phyloP scores from a whole-genome alignment of 92 coral and sea anemone genomes.

The Siderastrea radians region DNA sequence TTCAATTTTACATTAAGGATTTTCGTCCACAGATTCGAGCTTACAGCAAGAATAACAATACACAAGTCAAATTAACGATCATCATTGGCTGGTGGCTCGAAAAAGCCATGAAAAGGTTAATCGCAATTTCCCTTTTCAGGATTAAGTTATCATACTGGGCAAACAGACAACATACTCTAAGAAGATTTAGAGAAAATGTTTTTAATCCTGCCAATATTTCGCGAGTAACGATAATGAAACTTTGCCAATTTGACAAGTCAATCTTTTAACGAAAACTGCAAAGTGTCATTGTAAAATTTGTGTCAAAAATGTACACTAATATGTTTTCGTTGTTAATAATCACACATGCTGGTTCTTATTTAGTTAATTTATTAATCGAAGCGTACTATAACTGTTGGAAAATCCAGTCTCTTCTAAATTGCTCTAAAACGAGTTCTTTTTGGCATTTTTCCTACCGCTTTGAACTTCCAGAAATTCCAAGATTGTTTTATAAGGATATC shows the following conservation, averaged over 20 bases:
- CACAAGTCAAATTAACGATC: too few species aligned
- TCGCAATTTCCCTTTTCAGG: background rate
- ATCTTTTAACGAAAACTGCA: background rate
- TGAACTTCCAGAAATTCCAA: background rate
- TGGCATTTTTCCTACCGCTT: background rate
- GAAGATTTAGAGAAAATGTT: too few species aligned
- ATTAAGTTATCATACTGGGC: background rate
- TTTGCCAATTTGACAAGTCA: background rate
- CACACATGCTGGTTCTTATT: too few species aligned
- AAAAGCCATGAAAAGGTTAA: background rate
- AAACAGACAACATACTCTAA: background rate
- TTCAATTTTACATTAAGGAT: too few species aligned
- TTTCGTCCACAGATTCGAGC: too few species aligned
- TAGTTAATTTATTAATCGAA: too few species aligned
- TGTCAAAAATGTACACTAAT: too few species aligned
- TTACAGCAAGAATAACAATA: too few species aligned
- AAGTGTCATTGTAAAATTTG: too few species aligned
- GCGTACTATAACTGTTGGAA: background rate
- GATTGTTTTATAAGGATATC: background rate
- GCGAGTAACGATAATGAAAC: background rate
- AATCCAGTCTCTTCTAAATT: background rate
- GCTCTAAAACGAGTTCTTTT: background rate
- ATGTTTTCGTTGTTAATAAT: too few species aligned
- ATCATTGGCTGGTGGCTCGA: too few species aligned
- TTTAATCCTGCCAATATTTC: too few species aligned